phyloP scores from a whole-genome alignment of 2,113 vertebrate genomes.

The Pelecanoides urinatrix region DNA sequence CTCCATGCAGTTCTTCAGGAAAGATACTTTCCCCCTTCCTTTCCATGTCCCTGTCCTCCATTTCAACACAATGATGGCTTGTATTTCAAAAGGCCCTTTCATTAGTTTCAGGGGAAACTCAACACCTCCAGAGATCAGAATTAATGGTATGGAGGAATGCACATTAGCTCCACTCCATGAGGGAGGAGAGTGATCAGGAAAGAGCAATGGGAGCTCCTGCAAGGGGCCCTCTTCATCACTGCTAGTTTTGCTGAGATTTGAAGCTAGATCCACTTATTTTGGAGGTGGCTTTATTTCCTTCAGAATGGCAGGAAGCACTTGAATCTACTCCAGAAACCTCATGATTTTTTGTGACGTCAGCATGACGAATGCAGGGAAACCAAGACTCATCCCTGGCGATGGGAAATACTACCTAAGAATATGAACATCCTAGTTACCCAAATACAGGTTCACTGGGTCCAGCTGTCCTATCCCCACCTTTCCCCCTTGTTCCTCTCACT shows the following conservation, averaged over 20 bases:
- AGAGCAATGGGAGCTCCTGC: neutral
- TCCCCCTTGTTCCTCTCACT: neutral
- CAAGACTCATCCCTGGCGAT: neutral
- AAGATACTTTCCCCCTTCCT: neutral
- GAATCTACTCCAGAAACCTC: neutral
- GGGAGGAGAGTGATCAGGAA: neutral
- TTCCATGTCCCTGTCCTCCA: neutral
- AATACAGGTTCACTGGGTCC: neutral
- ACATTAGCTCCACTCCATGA: neutral
- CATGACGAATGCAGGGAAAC: neutral
- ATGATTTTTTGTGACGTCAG: neutral
- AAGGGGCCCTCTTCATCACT: neutral
- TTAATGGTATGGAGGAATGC: neutral
- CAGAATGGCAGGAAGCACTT: neutral
- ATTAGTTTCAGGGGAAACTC: constrained; percentile 3
- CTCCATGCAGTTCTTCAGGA: neutral
- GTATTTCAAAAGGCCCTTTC: constrained; percentile 22
- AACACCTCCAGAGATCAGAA: constrained; percentile 18
- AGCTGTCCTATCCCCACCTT: neutral
- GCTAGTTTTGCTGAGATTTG: neutral
- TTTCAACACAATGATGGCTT: neutral
- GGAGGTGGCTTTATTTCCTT: neutral
- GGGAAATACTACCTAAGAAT: neutral
- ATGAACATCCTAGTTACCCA: neutral
- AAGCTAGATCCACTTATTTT: neutral